These are phyloP conservation scores for Nematopogon swammerdamellus DNA, from an alignment of 2,888 invertebrate genomes.

Conservation along the genomic window DNA sequence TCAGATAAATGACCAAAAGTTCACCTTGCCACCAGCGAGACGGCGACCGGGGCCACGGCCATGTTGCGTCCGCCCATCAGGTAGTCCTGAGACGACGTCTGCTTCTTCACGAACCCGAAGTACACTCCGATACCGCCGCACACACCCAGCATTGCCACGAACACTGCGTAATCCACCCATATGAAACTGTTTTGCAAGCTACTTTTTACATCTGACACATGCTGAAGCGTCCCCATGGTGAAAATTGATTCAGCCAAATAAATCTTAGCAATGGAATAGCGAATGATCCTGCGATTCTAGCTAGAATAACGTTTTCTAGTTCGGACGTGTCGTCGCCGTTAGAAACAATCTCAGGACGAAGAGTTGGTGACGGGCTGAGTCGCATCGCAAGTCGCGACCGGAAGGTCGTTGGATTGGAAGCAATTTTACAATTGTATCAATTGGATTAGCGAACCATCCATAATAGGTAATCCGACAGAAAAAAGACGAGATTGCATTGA, in stretches of 20 bases:
- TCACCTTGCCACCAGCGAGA: conserved; percentile 80
- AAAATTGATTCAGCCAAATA: background rate
- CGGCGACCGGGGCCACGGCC: conserved; percentile 72
- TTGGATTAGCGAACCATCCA: too few relatives aligned
- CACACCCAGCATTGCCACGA: conserved; percentile 64
- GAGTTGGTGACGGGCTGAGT: too few relatives aligned
- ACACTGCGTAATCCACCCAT: conserved; percentile 63
- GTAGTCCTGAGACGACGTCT: conserved; percentile 63
- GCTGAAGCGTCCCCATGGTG: too few relatives aligned
- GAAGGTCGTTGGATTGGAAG: too few relatives aligned
- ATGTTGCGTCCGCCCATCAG: conserved; percentile 79
- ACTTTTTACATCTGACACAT: conserved; percentile 24
- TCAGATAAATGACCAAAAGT: too few relatives aligned
- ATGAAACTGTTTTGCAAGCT: conserved; percentile 42
- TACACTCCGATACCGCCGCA: conserved; percentile 76
- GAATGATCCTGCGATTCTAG: background rate
- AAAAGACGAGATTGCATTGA: too few relatives aligned
- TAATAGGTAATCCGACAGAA: too few relatives aligned
- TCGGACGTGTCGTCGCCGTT: too few relatives aligned
- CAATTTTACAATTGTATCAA: too few relatives aligned
- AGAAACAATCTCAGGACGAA: too few relatives aligned
- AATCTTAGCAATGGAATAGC: background rate
- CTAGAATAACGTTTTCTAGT: too few relatives aligned
- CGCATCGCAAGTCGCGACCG: too few relatives aligned
- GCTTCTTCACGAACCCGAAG: conserved; percentile 69